These are phyloP conservation scores for Uria lomvia DNA, from an alignment of 2,113 vertebrate genomes.

Conservation along the genomic window DNA sequence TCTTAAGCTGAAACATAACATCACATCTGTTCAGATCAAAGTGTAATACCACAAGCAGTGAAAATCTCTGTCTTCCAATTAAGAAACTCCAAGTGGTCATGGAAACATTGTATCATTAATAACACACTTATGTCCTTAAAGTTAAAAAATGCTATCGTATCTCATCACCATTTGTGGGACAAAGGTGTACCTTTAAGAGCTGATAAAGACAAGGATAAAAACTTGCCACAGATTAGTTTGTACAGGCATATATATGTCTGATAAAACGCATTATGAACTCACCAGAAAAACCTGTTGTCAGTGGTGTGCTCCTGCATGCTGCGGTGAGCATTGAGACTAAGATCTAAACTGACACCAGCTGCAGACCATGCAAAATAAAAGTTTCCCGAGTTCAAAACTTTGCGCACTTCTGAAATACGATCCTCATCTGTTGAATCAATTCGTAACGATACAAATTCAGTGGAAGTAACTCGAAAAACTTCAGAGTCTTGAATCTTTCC, in stretches of 20 bases:
- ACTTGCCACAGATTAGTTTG: not conserved
- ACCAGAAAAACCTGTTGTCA: slow-evolving; percentile 98
- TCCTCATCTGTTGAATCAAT: slow-evolving; percentile 89
- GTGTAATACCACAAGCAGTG: not conserved
- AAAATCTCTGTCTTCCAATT: not conserved
- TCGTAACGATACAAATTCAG: slow-evolving; percentile 89
- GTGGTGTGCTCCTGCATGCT: slow-evolving; percentile 89
- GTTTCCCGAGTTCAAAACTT: slow-evolving; percentile 92
- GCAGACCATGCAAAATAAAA: slow-evolving; percentile 98
- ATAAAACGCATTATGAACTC: slow-evolving; percentile 11
- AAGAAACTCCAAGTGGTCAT: not conserved
- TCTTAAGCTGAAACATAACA: not conserved
- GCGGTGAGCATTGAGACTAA: slow-evolving; percentile 93
- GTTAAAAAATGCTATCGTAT: not conserved
- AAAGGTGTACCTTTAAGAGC: not conserved
- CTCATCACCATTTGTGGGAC: not conserved
- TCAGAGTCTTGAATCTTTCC: slow-evolving; percentile 98
- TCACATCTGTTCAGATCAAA: not conserved
- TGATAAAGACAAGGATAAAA: not conserved
- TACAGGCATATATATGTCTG: accelerated
- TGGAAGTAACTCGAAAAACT: slow-evolving; percentile 95
- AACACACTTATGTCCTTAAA: not conserved
- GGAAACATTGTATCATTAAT: not conserved
- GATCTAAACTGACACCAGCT: slow-evolving; percentile 86
- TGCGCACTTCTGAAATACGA: slow-evolving; percentile 90